These are phyloP conservation scores for Telmatochromis sp. DNA, from an alignment of 2,113 vertebrate genomes.

Conservation along the genomic window DNA sequence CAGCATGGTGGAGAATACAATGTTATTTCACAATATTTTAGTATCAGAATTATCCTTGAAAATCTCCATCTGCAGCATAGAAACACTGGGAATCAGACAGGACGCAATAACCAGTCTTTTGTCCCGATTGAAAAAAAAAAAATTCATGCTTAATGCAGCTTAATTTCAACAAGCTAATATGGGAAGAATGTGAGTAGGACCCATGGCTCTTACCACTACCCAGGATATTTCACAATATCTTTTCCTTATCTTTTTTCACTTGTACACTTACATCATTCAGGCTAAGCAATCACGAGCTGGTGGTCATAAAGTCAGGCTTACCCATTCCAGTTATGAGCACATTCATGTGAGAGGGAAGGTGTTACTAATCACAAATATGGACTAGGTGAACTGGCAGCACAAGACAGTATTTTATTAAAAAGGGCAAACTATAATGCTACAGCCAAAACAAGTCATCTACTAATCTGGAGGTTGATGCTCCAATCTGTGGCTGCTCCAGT, in stretches of 20 bases:
- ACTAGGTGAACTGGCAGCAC: background rate
- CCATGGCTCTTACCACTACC: background rate
- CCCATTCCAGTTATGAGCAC: background rate
- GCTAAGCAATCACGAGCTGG: background rate
- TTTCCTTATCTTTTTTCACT: background rate
- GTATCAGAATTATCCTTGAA: background rate
- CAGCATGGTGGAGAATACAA: background rate
- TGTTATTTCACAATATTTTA: background rate
- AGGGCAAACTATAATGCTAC: background rate
- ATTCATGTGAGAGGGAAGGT: background rate
- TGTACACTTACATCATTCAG: background rate
- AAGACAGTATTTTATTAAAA: fast-evolving
- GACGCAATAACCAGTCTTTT: background rate
- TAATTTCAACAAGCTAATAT: background rate
- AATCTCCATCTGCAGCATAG: background rate
- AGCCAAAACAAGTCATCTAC: background rate
- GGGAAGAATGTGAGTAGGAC: background rate
- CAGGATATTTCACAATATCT: background rate
- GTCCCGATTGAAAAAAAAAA: fast-evolving
- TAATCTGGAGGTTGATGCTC: background rate
- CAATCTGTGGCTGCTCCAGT: background rate
- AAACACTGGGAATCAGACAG: background rate
- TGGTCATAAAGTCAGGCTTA: background rate
- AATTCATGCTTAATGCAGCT: background rate
- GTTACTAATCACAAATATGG: background rate